Conservation (phyloP, 2,888 invertebrate genomes). For the Chloroclysta siterata region DNA sequence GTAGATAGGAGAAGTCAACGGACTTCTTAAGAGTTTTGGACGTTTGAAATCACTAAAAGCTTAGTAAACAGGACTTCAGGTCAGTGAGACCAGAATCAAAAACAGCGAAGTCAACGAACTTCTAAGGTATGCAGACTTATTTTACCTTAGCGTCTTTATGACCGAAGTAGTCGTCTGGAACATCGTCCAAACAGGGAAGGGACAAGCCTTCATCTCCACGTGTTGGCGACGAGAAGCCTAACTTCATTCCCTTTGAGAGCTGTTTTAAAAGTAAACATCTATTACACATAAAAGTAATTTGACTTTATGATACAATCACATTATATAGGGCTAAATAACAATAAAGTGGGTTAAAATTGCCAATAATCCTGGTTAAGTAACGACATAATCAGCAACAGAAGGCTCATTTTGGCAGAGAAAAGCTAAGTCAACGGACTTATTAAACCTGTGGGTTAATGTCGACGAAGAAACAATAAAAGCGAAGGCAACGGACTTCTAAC, state of each 20-base stretch:
- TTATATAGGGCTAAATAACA: neutral
- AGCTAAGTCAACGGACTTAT: neutral
- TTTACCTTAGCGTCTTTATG: conserved; percentile 27
- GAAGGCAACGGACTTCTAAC: too few species aligned
- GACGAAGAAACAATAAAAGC: too few species aligned
- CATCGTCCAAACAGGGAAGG: conserved; percentile 12
- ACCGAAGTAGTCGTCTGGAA: conserved; percentile 16
- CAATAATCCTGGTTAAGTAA: neutral
- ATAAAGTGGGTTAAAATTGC: neutral
- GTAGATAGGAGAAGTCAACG: neutral
- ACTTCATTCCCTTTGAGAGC: conserved; percentile 26
- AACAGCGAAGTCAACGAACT: neutral
- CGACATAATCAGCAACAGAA: neutral
- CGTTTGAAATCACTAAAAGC: neutral
- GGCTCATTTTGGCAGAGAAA: neutral
- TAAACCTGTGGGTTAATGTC: neutral
- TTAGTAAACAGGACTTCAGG: neutral
- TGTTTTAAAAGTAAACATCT: conserved; percentile 15
- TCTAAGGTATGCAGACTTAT: neutral
- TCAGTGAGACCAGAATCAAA: neutral
- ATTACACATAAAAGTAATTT: neutral
- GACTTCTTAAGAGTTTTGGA: neutral
- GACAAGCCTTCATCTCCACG: conserved; percentile 28
- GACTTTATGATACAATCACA: neutral
- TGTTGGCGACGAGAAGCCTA: conserved; percentile 18